These are phyloP conservation scores for Xanthorhoe designata DNA, from an alignment of 2,888 invertebrate species.

Conservation along the genomic window DNA sequence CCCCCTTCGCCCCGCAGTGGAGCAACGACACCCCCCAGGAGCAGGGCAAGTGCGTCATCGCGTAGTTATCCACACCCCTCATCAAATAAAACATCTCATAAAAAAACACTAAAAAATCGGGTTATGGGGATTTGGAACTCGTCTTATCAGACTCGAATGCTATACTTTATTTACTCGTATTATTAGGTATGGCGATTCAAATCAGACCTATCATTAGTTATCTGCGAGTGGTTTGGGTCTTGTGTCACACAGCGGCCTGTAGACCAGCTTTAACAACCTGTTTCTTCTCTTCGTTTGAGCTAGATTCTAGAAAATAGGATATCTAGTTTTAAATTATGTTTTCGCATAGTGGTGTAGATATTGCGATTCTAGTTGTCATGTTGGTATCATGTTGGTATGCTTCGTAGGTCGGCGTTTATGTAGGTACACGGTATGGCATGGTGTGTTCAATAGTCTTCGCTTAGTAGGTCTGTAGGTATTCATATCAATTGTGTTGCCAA, in stretches of 20 bases:
- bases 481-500: not conserved
- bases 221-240: not conserved
- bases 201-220: not conserved
- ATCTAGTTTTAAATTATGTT: not conserved
- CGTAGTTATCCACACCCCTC: constrained; percentile 51
- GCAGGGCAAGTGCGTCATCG: constrained; percentile 84
- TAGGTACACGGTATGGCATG: not conserved
- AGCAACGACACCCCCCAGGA: constrained; percentile 78
- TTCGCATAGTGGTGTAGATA: not conserved
- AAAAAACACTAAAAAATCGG: too few species aligned
- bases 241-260: not conserved
- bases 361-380: not conserved
- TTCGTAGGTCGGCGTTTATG: not conserved
- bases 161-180: too few species aligned
- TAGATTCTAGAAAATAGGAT: not conserved
- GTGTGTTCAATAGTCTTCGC: not conserved
- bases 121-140: not conserved
- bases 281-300: not conserved
- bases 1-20: constrained; percentile 73
- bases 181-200: not conserved
- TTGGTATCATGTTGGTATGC: too few species aligned
- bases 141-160: not conserved
- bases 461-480: not conserved
- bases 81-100: constrained; percentile 1
- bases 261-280: not conserved